Base-by-base conservation (phyloP, 2,113 vertebrate species). In the Syngnathus typhle region DNA sequence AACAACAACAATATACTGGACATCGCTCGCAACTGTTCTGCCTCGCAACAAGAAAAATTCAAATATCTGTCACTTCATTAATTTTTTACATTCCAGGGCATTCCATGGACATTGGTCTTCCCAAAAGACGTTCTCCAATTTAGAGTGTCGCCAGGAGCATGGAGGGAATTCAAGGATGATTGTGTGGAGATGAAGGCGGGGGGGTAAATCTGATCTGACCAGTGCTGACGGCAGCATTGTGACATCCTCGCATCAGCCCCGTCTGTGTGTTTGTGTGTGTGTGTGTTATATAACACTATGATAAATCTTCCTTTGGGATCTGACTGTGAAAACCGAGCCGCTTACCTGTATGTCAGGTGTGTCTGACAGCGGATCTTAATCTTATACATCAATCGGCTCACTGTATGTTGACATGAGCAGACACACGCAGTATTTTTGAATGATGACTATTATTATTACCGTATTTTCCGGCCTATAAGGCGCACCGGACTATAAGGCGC, bases 281-380 rank as follows among this genome's bases (percentile, higher is more conserved):
- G 68, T 63, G 59, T 78, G 71, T 88, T 88, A 82, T 49, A 74
- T 91, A 90, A 92, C 81, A n/a, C 38, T 21, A 11, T 76, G 41
- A 85, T 92, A 91, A 92, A 91, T 87, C 86, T 91, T 85, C 87
- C 87, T 90, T 88, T 88, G 84, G 92, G 91, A 91, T 93, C 91
- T 92, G 85, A 76, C 82, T 77, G 87, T 84, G 81, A 80, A 83
- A 63, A 75, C 83, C 65, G 85, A 89, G 84, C 87, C 86, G 85
- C 83, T 87, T 89, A 90, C 83, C 85, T 86, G 84, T 71, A 70
- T 13, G 71, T 85, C 79, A 80, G 71, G 75, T 76, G 64, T 58
- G 65, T 79, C 68, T 59, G 64, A 56, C 27, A 75, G 71, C 71
- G 72, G 61, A 56, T 70, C 82, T 32, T 32, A 32, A 32, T 32